Evolutionary conservation across 2,797 vertebrate species (phyloP).

Genomic region (Triplophysa yarkandensis): DNA sequence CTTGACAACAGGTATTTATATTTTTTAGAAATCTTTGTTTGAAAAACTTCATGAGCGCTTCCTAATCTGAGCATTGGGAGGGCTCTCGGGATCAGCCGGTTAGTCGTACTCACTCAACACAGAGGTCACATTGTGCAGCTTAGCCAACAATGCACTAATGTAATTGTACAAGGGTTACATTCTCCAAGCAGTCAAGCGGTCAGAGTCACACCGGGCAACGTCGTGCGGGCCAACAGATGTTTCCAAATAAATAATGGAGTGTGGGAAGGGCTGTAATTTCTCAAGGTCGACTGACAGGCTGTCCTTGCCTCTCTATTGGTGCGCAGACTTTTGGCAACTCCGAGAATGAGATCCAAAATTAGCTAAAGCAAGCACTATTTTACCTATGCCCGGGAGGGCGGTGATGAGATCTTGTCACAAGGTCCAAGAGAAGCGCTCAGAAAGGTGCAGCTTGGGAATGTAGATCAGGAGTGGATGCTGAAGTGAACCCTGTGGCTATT

Average conservation of each 20-base stretch:
- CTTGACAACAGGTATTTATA: not conserved
- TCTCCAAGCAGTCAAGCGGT: constrained; percentile 47
- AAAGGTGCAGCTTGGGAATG: constrained; percentile 44
- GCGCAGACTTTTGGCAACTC: constrained; percentile 57
- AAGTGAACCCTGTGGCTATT: constrained; percentile 65
- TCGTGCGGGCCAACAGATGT: constrained; percentile 32
- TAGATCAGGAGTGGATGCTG: constrained; percentile 51
- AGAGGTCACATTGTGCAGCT: constrained; percentile 46
- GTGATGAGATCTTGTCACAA: constrained; percentile 64
- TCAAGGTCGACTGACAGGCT: constrained; percentile 49
- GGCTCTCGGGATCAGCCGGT: constrained; percentile 2
- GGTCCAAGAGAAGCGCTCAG: constrained; percentile 57
- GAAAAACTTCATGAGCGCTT: not conserved
- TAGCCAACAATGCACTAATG: constrained; percentile 51
- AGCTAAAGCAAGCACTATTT: constrained; percentile 49
- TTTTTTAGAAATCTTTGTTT: not conserved
- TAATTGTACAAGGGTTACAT: constrained; percentile 56
- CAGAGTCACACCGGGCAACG: constrained; percentile 30
- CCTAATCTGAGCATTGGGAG: constrained; percentile 2
- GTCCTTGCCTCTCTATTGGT: constrained; percentile 40
- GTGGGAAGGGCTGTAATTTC: constrained; percentile 40
- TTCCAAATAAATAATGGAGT: constrained; percentile 55
- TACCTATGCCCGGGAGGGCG: constrained; percentile 57
- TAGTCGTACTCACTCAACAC: constrained; percentile 31
- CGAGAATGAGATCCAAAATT: constrained; percentile 65